A percentile compares a stretch with the other conserved stretches of the same genome.
Evolutionary conservation across 2,797 vertebrate species (phyloP).

Genomic region (Lagocephalus sceleratus): DNA sequence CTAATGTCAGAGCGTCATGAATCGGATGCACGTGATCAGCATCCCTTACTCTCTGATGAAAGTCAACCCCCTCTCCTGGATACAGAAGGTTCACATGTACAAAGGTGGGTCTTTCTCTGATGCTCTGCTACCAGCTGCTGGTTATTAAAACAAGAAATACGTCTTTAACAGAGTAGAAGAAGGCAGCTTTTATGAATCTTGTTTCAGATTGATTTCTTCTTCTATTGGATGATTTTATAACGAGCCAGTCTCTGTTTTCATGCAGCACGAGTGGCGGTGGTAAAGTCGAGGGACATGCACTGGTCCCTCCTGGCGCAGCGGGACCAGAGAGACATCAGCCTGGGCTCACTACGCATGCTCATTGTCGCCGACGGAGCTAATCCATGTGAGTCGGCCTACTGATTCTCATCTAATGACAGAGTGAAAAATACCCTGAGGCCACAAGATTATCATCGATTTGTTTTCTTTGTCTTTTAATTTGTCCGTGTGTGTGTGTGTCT

Average conservation of each 20-base stretch:
- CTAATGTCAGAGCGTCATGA: slow-evolving; percentile 87
- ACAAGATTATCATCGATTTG: slow-evolving; percentile 21
- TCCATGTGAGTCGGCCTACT: slow-evolving; percentile 83
- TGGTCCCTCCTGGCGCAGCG: slow-evolving; percentile 96
- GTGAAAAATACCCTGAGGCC: slow-evolving; percentile 18
- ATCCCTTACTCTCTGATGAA: slow-evolving; percentile 97
- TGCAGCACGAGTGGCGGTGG: slow-evolving; percentile 86
- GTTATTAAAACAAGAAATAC: no score
- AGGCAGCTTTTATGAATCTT: no score
- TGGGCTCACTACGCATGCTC: slow-evolving; percentile 91
- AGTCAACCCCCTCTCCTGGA: slow-evolving; percentile 97
- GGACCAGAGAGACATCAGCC: slow-evolving; percentile 90
- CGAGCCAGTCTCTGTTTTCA: slow-evolving; percentile 20
- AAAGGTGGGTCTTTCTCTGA: slow-evolving; percentile 79
- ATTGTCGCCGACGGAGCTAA: slow-evolving; percentile 95
- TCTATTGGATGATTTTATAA: slow-evolving; percentile 17
- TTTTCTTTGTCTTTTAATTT: slow-evolving; percentile 15
- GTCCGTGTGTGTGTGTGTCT: slow-evolving; percentile 14
- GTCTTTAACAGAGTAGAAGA: no score
- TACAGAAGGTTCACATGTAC: slow-evolving; percentile 92
- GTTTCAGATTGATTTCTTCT: no score
- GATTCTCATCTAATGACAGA: slow-evolving; percentile 13
- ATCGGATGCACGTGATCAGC: slow-evolving; percentile 94
- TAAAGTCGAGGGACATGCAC: slow-evolving; percentile 99
- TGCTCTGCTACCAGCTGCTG: neutral